Base-by-base conservation (phyloP, 2,888 invertebrate species). In the Scelioninae gen. 2 region DNA sequence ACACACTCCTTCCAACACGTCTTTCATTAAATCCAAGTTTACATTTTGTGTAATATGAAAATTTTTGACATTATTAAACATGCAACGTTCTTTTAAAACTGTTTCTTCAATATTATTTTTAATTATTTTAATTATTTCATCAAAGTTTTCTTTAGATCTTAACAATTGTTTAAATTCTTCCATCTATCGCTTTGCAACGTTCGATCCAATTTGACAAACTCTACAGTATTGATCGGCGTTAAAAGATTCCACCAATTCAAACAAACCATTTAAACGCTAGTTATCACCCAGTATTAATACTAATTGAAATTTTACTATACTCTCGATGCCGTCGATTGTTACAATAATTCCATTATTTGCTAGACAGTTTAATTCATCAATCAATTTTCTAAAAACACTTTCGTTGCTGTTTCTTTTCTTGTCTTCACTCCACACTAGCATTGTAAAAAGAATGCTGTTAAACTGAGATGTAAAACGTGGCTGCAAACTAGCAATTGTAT, bases 21-120 rank as follows among this genome's bases (percentile, higher is more conserved):
- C 71, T 31, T 74, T 67, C 71, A 71, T 74, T 31, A 71, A 19
- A 22, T 71, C 67, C 10, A 67, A 5, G 13, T 19, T 45, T 0
- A 61, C 1, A 35, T 74, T 74, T 52, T 71, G 19, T 16, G 48
- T 48, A 11, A 74, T 16, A 57, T 74, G 65, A 65, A 70, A 70
- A 46, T 43, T 16, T 7, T 33, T 19, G 13, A 70, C 15, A 2
- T 37, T 19, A 18, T 72, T 3, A 11, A 73, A 69, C n/a, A 33
- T 10, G 10, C 63, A 63, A 15, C 2, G 11, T 45, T 63, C 68
- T 53, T 69, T 69, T 5, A 68, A 35, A n/a, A 55, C 67, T 1
- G 55, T 73, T 6, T 4, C 9, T 31, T 41, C 7, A 41, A 57
- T 45, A 35, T 72, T 60, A 65, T 72, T 72, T 28, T 9, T 6